A percentile compares a stretch with the other conserved stretches of the same genome.
phyloP scores from a whole-genome alignment of 2,113 vertebrate species.

The Spea multiplicata region DNA sequence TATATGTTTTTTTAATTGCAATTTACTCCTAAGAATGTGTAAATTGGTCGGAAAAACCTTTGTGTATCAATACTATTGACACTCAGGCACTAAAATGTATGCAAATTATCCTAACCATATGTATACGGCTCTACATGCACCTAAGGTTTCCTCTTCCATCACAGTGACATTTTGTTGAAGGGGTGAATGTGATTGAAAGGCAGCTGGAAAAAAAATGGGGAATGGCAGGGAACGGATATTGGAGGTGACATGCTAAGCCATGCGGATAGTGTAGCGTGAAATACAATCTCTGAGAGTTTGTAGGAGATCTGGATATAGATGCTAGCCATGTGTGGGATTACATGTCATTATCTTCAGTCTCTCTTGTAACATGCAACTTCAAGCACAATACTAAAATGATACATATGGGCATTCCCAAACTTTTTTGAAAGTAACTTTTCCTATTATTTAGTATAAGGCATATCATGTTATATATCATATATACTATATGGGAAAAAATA shows the following conservation, averaged over 20 bases:
- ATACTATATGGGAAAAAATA: no score
- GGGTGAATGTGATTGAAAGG: slow-evolving; percentile 35
- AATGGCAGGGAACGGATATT: slow-evolving; percentile 42
- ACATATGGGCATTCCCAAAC: slow-evolving; percentile 29
- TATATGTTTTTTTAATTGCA: no score
- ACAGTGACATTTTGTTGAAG: slow-evolving; percentile 3
- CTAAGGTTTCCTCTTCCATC: not conserved
- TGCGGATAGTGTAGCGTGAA: slow-evolving; percentile 41
- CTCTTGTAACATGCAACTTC: slow-evolving; percentile 16
- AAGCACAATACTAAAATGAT: slow-evolving; percentile 6
- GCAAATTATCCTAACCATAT: no score
- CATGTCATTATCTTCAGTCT: slow-evolving; percentile 44
- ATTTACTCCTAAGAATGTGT: no score
- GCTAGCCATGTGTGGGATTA: slow-evolving; percentile 47
- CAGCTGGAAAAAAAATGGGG: slow-evolving; percentile 33
- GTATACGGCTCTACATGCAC: no score
- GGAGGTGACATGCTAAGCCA: slow-evolving; percentile 40
- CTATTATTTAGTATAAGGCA: slow-evolving; percentile 17
- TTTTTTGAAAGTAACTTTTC: slow-evolving; percentile 17
- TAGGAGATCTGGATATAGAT: slow-evolving; percentile 39
- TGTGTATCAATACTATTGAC: no score
- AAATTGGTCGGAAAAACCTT: no score
- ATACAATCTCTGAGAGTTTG: slow-evolving; percentile 39
- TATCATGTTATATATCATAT: not conserved
- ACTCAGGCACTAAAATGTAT: no score